Evolutionary conservation across 2,797 vertebrate species (phyloP), one percentile per base, ranked within the genome.

Genomic region (Poecilia picta): DNA sequence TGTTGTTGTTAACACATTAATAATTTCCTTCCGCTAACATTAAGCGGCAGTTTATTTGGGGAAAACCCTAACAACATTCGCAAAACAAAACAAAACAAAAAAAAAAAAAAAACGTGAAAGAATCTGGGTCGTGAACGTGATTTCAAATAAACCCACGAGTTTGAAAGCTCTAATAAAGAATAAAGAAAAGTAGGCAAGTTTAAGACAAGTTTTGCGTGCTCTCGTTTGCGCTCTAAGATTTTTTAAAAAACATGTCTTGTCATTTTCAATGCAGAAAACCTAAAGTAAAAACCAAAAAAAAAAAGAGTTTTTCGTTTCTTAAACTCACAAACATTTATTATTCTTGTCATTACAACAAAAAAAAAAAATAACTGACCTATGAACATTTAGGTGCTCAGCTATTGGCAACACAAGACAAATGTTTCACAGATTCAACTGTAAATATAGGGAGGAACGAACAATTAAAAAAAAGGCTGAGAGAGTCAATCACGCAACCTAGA

Each of bases 261-360:
- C 4, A 66, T 36, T 66, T 23, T 39, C 7, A 66, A 66, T 39
- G 16, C 59, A 64, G 33, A 66, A 66, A 62, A 75, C 43, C 33
- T 81, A 81, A 47, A 53, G 23, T 83, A 57, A 68, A 74, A 86
- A 89, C 77, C n/a, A n/a, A n/a, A 78, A 87, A 82, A 88, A 89
- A 87, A 78, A 83, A 87, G 74, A 71, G 89, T 86, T 47, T 85
- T 55, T 51, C 25, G 62, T 66, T 77, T 76, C 75, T 62, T 75
- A 78, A 96, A 97, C 95, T 97, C 97, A 98, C 97, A 97, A 96
- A 98, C 97, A 98, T 99, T 99, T 99, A 99, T 99, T 99, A 95
- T 96, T 95, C 86, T 96, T 91, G 92, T 94, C 93, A 96, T 97
- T 97, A 98, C 97, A 98, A 96, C 96, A 95, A 95, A 95, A 94